Evolutionary conservation across 1,140 invertebrate species (phyloP), one percentile per base, ranked within the genome.

Genomic region (Drosophila lacertosa): DNA sequence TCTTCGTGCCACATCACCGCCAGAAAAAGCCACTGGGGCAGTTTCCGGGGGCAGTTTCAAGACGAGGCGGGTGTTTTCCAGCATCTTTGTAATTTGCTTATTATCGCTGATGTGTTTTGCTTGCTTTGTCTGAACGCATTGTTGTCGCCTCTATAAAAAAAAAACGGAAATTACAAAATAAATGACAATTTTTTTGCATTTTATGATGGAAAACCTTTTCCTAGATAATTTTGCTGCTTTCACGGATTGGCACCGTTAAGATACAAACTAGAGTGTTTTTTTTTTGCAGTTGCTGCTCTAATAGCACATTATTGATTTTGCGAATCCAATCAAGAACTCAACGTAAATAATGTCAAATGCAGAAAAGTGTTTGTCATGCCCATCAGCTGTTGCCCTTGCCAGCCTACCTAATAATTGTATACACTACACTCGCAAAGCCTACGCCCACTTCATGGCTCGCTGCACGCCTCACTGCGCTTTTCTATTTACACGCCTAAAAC

Each of bases 31-130:
- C 54, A 42, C 13, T 29, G 39, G 15, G 37, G 24, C 10, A 40
- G 54, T 6, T 32, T 29, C 24, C 24, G 24, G 45, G 13, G 16
- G 16, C 7, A 16, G n/a, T 11, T 6, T 2, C 13, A 18, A 37
- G 15, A 26, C 5, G 15, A 22, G 11, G 10, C 7, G 26, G 9
- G 40, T 3, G 26, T 32, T 55, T 24, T 18, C 55, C 54, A 59
- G 54, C 44, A 57, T 81, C 69, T 77, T 69, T 81, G 75, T 77
- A 74, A 73, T 77, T 78, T 65, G 63, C 69, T 77, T 65, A 83
- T 77, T 77, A 74, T 74, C 58, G 33, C 26, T 47, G 48, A 26
- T 40, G 59, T 63, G 16, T n/a, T 42, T 57, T 44, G 20, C 24
- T 26, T 55, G 45, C 16, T n/a, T 57, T 57, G 50, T 6, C 44